phyloP scores from a whole-genome alignment of 2,797 vertebrate species.

The Setipinna tenuifilis region DNA sequence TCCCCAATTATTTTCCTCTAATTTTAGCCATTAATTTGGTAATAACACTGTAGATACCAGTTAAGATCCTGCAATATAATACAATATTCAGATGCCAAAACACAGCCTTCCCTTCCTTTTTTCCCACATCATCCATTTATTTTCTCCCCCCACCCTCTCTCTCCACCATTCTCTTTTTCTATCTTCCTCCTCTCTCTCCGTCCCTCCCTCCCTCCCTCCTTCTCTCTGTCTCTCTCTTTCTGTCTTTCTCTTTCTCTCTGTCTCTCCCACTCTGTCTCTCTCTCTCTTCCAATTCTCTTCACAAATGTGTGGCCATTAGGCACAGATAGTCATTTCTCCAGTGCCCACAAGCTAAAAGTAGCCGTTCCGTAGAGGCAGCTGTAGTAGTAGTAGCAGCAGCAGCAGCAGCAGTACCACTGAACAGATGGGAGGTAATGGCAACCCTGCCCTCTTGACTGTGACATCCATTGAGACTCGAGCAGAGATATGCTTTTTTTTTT shows the following conservation, averaged over 20 bases:
- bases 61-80: neutral
- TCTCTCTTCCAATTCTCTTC: neutral
- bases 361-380: neutral
- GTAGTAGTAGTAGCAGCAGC: neutral
- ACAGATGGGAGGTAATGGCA: conserved; percentile 72
- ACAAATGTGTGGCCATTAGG: conserved; percentile 18
- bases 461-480: conserved; percentile 50
- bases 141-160: neutral
- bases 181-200: neutral
- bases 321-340: conserved; percentile 25
- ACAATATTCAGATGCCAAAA: conserved; percentile 10
- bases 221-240: neutral
- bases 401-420: neutral
- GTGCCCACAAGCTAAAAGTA: conserved; percentile 16
- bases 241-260: neutral
- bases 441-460: conserved; percentile 61
- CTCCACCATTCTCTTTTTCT: neutral
- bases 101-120: neutral
- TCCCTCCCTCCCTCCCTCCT: neutral
- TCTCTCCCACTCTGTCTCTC: neutral
- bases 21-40: conserved; percentile 11
- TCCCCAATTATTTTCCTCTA: conserved; percentile 4
- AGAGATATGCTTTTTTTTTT: conserved; percentile 58
- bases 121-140: too few species aligned
- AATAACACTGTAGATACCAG: conserved; percentile 3